Percentiles rank a stretch among this genome's conserved stretches.
Evolutionary conservation across 2,113 vertebrate species (phyloP).

Genomic region (Crotalus horridus): DNA sequence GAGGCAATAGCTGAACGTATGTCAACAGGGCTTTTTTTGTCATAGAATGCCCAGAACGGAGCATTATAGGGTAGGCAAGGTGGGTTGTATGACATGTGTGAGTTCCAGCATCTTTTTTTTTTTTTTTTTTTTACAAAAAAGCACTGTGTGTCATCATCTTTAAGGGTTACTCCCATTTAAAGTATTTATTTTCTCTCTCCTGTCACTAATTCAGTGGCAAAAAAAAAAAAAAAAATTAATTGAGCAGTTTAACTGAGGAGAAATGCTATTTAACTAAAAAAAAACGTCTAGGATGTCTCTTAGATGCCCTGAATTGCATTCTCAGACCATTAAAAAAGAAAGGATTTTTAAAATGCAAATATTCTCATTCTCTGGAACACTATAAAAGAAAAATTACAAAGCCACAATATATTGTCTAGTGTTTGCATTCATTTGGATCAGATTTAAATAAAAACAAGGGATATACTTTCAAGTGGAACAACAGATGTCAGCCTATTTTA

Average conservation of each 20-base stretch:
- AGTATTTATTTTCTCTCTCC: neutral
- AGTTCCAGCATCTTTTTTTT: no score
- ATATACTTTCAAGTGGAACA: neutral
- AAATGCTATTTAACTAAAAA: constrained; percentile 3
- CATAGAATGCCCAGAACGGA: no score
- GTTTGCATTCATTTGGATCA: neutral
- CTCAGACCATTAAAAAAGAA: neutral
- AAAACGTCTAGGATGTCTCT: constrained; percentile 1
- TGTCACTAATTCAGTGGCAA: neutral
- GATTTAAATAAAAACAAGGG: neutral
- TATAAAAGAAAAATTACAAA: neutral
- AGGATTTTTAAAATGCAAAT: neutral
- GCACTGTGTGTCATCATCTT: neutral
- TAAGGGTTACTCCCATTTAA: neutral
- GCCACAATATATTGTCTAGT: neutral
- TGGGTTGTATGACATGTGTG: no score
- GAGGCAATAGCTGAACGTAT: neutral
- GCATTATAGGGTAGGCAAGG: no score
- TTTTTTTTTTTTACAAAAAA: no score
- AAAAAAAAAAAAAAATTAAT: neutral
- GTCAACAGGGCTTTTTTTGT: no score
- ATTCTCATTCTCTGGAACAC: neutral
- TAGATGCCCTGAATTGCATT: neutral
- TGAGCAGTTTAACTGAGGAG: neutral
- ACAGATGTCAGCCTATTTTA: neutral